Evolutionary conservation across 2,113 vertebrate genomes (phyloP).

Genomic region (Athene cunicularia): DNA sequence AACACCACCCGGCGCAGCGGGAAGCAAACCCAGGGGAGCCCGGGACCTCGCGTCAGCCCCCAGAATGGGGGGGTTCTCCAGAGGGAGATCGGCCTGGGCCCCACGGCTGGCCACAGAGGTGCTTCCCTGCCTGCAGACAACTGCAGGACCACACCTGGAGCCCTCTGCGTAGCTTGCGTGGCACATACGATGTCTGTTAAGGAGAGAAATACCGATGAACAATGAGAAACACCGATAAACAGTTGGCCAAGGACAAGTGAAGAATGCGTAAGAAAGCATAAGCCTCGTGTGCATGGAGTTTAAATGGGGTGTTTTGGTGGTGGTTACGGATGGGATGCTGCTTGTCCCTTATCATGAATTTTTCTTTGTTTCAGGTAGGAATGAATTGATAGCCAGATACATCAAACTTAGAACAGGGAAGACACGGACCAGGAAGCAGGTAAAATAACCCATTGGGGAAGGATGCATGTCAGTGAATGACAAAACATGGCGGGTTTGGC

Average conservation of each 20-base stretch:
- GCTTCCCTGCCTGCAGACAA: neutral
- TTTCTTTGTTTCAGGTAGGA: conserved; percentile 90
- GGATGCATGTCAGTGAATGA: conserved; percentile 73
- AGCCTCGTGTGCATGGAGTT: neutral
- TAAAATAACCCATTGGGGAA: conserved; percentile 76
- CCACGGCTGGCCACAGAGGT: neutral
- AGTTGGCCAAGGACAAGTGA: neutral
- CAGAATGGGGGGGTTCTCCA: neutral
- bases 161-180: neutral
- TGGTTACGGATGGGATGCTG: neutral
- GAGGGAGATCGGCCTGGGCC: neutral
- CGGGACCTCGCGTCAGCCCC: neutral
- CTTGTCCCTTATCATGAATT: conserved; percentile 61
- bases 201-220: neutral
- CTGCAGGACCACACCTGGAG: neutral
- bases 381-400: conserved; percentile 99
- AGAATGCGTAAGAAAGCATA: neutral
- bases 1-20: accelerated
- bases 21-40: neutral
- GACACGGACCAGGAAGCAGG: conserved; percentile 99
- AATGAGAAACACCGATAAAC: neutral
- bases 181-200: neutral
- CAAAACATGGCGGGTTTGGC: conserved; percentile 69
- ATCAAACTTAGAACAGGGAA: conserved; percentile 99
- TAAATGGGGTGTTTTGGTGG: neutral